Conservation (phyloP, 2,888 invertebrate species). For the Eulithis testata region DNA sequence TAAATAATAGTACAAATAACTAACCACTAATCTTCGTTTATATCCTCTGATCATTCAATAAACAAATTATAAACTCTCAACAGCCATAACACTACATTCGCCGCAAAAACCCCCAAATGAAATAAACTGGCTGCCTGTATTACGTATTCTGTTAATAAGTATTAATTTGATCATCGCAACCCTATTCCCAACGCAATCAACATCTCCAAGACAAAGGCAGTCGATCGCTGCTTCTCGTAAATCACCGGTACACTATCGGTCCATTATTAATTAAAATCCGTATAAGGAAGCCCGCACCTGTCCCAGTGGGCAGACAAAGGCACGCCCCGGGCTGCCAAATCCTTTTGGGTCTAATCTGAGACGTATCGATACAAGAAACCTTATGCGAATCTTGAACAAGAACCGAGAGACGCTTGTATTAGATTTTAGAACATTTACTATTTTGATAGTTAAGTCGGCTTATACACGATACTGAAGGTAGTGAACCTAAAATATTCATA, state of each 20-base stretch:
- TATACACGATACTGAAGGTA: neutral
- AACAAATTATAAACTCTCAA: too few species aligned
- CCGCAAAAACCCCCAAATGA: neutral
- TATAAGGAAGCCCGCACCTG: slow-evolving; percentile 74
- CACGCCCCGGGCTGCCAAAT: slow-evolving; percentile 69
- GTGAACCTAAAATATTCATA: neutral
- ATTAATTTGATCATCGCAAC: slow-evolving; percentile 23
- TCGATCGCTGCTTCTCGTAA: slow-evolving; percentile 47
- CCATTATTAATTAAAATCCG: slow-evolving; percentile 81
- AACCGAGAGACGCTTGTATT: slow-evolving; percentile 6
- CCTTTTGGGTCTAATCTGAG: slow-evolving; percentile 73
- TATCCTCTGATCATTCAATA: neutral
- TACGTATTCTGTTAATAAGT: slow-evolving; percentile 7
- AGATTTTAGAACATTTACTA: neutral
- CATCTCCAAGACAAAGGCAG: slow-evolving; percentile 38
- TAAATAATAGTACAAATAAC: too few species aligned
- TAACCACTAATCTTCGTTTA: too few species aligned
- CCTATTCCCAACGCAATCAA: slow-evolving; percentile 36
- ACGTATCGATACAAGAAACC: slow-evolving; percentile 72
- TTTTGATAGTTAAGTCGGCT: neutral
- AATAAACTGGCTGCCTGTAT: neutral
- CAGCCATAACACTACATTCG: neutral
- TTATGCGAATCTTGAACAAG: slow-evolving; percentile 44
- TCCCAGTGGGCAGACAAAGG: slow-evolving; percentile 69
- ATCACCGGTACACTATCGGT: slow-evolving; percentile 71